phyloP scores from a whole-genome alignment of 2,888 invertebrate genomes.

The Nysson spinosus region DNA sequence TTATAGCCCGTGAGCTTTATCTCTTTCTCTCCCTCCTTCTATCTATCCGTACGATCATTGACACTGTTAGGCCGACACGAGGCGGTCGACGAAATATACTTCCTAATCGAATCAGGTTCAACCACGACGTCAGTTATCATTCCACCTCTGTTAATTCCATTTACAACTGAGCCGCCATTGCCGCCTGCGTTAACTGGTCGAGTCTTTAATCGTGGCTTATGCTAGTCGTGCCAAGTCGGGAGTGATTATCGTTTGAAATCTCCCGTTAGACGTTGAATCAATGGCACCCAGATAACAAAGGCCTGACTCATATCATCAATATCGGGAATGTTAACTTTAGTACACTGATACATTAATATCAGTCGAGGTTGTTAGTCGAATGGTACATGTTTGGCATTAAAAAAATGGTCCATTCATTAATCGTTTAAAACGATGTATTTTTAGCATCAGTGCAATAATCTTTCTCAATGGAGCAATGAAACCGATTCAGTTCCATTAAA shows the following conservation, averaged over 20 bases:
- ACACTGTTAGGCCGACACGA: slow-evolving; percentile 35
- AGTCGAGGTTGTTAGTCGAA: no score
- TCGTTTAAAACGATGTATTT: no score
- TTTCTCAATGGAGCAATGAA: no score
- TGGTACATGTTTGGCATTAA: no score
- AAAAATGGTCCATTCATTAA: no score
- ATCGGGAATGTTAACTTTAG: no score
- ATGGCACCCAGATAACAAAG: no score
- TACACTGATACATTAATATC: no score
- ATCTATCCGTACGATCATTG: slow-evolving; percentile 27
- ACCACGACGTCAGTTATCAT: slow-evolving; percentile 68
- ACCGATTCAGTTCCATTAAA: no score
- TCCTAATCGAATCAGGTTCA: slow-evolving; percentile 74
- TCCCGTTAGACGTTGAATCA: no score
- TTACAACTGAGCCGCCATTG: slow-evolving; percentile 64
- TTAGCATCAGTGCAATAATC: no score
- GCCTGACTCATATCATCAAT: no score
- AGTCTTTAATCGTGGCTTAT: slow-evolving; percentile 16
- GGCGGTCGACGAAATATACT: slow-evolving; percentile 58
- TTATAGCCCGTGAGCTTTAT: not conserved
- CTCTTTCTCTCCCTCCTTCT: not conserved
- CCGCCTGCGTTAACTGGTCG: slow-evolving; percentile 22
- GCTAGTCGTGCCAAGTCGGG: not conserved
- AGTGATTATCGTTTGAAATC: not conserved
- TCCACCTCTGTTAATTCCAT: slow-evolving; percentile 70